These are phyloP conservation scores for Lepidochitona cinerea DNA, from an alignment of 2,888 invertebrate species.

Conservation along the genomic window DNA sequence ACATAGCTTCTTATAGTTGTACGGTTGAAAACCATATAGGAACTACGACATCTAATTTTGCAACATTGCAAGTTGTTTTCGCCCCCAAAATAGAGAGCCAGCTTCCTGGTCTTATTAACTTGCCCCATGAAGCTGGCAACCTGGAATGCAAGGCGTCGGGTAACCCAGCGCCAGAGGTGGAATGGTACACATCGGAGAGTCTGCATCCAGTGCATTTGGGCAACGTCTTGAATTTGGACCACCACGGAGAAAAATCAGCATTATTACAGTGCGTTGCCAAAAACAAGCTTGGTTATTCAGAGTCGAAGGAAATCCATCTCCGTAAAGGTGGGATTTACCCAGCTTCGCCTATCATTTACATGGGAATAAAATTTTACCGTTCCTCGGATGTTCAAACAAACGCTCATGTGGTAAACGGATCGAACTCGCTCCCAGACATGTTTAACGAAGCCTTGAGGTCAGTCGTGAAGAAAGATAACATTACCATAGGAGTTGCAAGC, in stretches of 20 bases:
- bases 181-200: background rate
- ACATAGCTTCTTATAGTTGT: background rate
- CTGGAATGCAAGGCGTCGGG: background rate
- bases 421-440: background rate
- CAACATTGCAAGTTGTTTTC: background rate
- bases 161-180: background rate
- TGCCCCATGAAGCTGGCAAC: background rate
- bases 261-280: background rate
- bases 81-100: background rate
- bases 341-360: background rate
- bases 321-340: background rate
- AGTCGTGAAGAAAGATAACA: background rate
- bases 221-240: background rate
- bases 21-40: background rate
- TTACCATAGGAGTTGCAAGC: background rate
- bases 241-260: background rate
- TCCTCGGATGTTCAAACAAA: background rate
- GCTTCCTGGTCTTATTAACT: background rate
- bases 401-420: background rate
- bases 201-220: background rate
- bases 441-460: background rate
- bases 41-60: background rate
- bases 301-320: background rate
- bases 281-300: background rate
- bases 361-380: background rate